Evolutionary conservation across 2,113 vertebrate species (phyloP), one percentile per base, ranked within the genome.

Genomic region (Labrus mixtus): DNA sequence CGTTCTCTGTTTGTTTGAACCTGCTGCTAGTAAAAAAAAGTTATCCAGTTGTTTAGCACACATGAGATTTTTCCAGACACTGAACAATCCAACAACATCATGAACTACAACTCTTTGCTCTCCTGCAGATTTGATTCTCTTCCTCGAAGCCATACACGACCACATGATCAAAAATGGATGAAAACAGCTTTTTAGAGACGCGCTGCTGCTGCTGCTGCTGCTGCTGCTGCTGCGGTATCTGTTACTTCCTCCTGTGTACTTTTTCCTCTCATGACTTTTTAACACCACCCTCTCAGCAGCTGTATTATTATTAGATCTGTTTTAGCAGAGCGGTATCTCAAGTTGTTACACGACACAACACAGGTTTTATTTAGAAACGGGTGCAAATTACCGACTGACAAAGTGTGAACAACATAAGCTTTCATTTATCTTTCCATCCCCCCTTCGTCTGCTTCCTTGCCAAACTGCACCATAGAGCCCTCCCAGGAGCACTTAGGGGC

Each of bases 401-500:
- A 13, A 39, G 46, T 41, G 48, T 62, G 37, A 62, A 54, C 5
- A 15, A n/a, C 68, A 61, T 15, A 20, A 1, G 46, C 58, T 41
- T 62, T 29, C 10, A 6, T 33, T 22, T 43, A 48, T 25, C 64
- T 65, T 41, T 37, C 66, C 17, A 36, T 54, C 58, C 51, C 45
- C 36, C n/a, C 70, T 50, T 46, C 58, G 43, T 16, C 43, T 45
- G 10, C 43, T 15, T 45, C 69, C 51, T 45, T 36, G 16, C 25
- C 57, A 23, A 36, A 29, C 57, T 64, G 67, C 51, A 4, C 7
- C 51, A 33, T 37, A 55, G 51, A 56, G 57, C 76, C 57, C 71
- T 64, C 71, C 41, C 16, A 82, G 79, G 87, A 87, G 45, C 73
- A 87, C 82, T 89, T 81, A 84, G 22, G 51, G 78, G 85, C 78